Base-by-base conservation (phyloP, 2,797 vertebrate species). In the Orientallactaga sibirica region DNA sequence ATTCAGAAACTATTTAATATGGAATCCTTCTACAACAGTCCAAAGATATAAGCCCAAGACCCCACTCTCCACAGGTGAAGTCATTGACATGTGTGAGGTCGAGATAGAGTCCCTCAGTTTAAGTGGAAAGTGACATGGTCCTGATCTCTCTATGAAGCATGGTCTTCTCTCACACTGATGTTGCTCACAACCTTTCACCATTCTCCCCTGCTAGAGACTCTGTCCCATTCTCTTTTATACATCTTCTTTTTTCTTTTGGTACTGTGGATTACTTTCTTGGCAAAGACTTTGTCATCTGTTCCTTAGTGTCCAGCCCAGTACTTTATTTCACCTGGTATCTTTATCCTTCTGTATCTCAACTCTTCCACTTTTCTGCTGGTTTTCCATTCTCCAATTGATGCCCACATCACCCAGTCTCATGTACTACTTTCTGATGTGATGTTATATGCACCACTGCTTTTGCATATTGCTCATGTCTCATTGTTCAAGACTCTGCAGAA, bases 101-200 rank as follows among this genome's bases (percentile, higher is more conserved):
- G 7, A 8, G 48, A 0, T 0, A 11, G 10, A 48, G 15, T 76
- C 77, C 18, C 9, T 2, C 12, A 7, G 5, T 41, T 0, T 37
- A 61, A 55, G 37, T 8, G 71, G 68, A n/a, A 68, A 43, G 3
- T n/a, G 29, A 0, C 4, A 3, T 25, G 9, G 20, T 19, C 8
- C n/a, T 73, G 6, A 18, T 29, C 29, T 64, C 43, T 27, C 52
- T 86, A 10, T 12, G 9, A 33, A 58, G 19, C 24, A 29, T 3
- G 10, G 11, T 74, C 27, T 71, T 19, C 25, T 43, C 25, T 71
- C 24, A 1, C 16, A 70, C 5, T 48, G 0, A 15, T 33, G 3
- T 43, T 74, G 62, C 33, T 76, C 18, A 1, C 61, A 64, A 24
- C 3, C 8, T 64, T 10, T 66, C 75, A n/a, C 3, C 15, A 7